A percentile compares a stretch with the other conserved stretches of the same genome.
Evolutionary conservation across 2,113 vertebrate species (phyloP).

Genomic region (Leptosomus discolor): DNA sequence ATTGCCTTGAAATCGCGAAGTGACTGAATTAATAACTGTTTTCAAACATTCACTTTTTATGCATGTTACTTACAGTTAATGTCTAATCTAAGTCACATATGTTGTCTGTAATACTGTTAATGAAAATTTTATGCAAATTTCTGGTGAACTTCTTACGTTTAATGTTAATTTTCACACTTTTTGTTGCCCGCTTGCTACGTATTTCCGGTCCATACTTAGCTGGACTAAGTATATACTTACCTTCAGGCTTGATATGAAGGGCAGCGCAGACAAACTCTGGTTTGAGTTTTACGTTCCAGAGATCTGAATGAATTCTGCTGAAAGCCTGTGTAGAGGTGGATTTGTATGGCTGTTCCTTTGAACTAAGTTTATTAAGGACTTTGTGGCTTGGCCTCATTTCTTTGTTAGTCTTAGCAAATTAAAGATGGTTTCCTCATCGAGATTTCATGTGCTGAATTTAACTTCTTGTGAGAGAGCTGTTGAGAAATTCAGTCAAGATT

Average conservation of each 20-base stretch:
- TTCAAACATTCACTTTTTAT: neutral
- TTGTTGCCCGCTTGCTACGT: neutral
- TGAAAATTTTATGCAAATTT: neutral
- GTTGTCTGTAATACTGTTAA: neutral
- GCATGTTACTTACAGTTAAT: neutral
- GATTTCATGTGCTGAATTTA: neutral
- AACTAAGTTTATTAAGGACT: neutral
- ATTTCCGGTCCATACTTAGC: neutral
- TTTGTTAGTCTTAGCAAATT: slow-evolving; percentile 17
- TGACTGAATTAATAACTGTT: neutral
- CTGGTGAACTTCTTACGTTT: neutral
- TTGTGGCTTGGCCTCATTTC: slow-evolving; percentile 26
- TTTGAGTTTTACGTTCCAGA: neutral
- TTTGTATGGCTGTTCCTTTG: slow-evolving; percentile 2
- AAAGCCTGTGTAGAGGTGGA: neutral
- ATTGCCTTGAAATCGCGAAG: neutral
- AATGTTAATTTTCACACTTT: neutral
- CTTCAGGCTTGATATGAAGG: neutral
- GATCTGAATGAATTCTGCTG: slow-evolving; percentile 6
- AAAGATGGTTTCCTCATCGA: neutral
- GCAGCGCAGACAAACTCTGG: neutral
- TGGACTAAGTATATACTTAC: neutral
- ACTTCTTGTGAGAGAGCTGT: neutral
- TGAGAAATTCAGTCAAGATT: neutral
- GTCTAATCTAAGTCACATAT: neutral